Evolutionary conservation across 1,140 invertebrate species (phyloP), one percentile per base, ranked within the genome.

Genomic region (Fopius arisanus): DNA sequence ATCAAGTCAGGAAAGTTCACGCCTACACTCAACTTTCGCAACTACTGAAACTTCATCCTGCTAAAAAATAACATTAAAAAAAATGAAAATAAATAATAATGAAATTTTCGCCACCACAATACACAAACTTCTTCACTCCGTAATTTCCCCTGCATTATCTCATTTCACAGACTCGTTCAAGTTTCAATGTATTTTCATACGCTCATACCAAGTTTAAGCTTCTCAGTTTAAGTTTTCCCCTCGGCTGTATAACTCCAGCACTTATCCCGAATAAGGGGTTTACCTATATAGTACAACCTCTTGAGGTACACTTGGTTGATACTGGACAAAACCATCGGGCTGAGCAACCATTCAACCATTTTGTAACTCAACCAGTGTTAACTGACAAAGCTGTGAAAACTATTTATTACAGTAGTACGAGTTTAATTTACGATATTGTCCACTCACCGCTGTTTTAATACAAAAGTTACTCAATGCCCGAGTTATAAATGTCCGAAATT

Each of bases 101-200:
- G 2, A 59, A 59, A 59, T 59, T 59, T 23, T 6, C 19, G 5
- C 23, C 54, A 19, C 3, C 54, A 28, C 6, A 59, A 28, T 59
- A 59, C 4, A 12, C 19, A 59, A 59, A 59, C 54, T 59, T 28
- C 23, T 59, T 59, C 19, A 19, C 54, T 59, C 54, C 23, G 9
- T 59, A 59, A 59, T 59, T 59, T 59, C 26, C 43, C n/a, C 54
- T 7, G 54, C 19, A 59, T 59, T 59, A 23, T 59, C 21, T 28
- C 23, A 59, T 59, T 59, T 59, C 19, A 23, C 54, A 59, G 23
- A 59, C 21, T 59, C 54, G 54, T 59, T 59, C 21, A 59, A 59
- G 54, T 59, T 59, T 59, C 54, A 26, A 59, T 59, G 19, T 28
- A 59, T 59, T 59, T 59, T 26, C 23, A 59, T 59, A 10, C 54